phyloP scores from a whole-genome alignment of 1,140 invertebrate genomes.

The Heliconius hermathena region DNA sequence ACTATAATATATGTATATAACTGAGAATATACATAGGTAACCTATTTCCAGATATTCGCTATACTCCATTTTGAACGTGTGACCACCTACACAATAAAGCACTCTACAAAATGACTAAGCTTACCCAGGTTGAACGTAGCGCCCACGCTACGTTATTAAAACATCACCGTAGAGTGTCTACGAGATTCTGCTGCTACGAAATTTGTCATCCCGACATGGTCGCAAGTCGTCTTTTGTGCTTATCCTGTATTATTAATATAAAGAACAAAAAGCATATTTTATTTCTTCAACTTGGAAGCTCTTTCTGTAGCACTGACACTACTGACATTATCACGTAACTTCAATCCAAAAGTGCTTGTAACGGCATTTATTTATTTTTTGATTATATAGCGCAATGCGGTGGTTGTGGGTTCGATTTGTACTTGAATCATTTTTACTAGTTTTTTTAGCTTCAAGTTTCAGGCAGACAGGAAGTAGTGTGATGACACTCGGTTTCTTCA shows the following conservation, averaged over 20 bases:
- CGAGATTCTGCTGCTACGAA: conserved; percentile 6
- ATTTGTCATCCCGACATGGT: conserved; percentile 1
- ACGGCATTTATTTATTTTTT: too few species aligned
- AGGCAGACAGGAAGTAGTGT: too few species aligned
- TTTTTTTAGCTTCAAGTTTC: too few species aligned
- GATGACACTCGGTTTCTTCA: too few species aligned
- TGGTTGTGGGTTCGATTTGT: too few species aligned
- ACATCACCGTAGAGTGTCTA: conserved; percentile 5
- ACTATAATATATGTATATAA: too few species aligned
- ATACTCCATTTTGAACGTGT: neutral
- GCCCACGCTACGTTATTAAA: conserved; percentile 3
- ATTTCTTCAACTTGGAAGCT: too few species aligned
- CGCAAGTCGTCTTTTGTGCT: neutral
- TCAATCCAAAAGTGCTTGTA: too few species aligned
- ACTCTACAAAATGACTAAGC: neutral
- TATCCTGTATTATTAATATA: neutral
- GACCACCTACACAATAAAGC: conserved; percentile 3
- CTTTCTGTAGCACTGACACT: too few species aligned
- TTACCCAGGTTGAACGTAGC: neutral
- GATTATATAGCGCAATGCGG: too few species aligned
- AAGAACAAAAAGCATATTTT: neutral
- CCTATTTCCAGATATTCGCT: neutral
- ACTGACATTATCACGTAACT: too few species aligned
- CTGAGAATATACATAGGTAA: neutral
- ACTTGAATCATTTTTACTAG: too few species aligned